These are phyloP conservation scores for Spodoptera litura DNA, from an alignment of 1,140 invertebrate genomes.

Conservation along the genomic window DNA sequence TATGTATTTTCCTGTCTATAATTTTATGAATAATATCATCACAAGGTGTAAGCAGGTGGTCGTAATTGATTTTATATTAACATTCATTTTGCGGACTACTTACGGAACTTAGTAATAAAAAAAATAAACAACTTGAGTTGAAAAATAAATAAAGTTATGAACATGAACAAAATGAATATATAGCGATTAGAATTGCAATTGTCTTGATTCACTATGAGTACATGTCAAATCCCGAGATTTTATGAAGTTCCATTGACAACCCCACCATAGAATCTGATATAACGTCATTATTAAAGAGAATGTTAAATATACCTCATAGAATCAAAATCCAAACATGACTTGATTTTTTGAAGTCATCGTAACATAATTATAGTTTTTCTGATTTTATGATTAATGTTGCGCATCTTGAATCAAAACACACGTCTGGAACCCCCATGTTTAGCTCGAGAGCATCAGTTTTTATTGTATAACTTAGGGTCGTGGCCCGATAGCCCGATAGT, in stretches of 20 bases:
- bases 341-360: conserved; percentile 39
- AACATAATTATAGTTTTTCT: conserved; percentile 39
- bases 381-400: conserved; percentile 43
- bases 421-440: conserved; percentile 43
- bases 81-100: neutral
- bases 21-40: conserved; percentile 43
- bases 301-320: conserved; percentile 9
- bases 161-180: too few species aligned
- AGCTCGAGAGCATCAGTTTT: conserved; percentile 52
- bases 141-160: too few species aligned
- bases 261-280: neutral
- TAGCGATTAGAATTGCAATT: too few species aligned
- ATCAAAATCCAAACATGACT: neutral
- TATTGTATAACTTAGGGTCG: conserved; percentile 74
- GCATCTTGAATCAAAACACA: conserved; percentile 42
- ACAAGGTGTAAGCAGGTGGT: conserved; percentile 21
- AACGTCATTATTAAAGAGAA: neutral
- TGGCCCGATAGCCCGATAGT: conserved; percentile 76
- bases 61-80: conserved; percentile 24
- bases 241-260: too few species aligned
- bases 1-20: conserved; percentile 9
- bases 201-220: too few species aligned
- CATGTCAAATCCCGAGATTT: too few species aligned
- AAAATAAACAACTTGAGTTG: too few species aligned
- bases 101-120: too few species aligned